Evolutionary conservation across 2,797 vertebrate genomes (phyloP).

Genomic region (Catharus ustulatus): DNA sequence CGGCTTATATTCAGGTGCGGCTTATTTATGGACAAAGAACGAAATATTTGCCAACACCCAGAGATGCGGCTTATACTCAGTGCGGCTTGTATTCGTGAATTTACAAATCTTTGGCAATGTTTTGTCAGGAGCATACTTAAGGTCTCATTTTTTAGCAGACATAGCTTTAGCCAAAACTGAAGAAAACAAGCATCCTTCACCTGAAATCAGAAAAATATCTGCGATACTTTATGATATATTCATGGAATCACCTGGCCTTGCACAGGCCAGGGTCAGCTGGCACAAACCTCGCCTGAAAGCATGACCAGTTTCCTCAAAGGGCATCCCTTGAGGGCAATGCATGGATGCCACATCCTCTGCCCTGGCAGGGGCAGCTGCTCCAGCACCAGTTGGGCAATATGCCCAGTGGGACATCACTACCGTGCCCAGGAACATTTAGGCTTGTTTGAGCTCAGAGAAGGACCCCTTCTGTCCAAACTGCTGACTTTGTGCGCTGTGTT

Average conservation of each 20-base stretch:
- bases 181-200: background rate
- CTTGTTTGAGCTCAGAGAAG: background rate
- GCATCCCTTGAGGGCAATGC: background rate
- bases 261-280: accelerated
- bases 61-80: too few relatives aligned
- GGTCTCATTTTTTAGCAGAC: background rate
- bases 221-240: background rate
- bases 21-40: too few relatives aligned
- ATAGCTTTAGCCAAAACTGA: background rate
- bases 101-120: background rate
- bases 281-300: background rate
- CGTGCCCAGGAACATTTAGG: background rate
- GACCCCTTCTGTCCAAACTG: background rate
- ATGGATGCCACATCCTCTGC: background rate
- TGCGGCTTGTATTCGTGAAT: too few relatives aligned
- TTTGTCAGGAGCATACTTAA: background rate
- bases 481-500: background rate
- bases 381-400: background rate
- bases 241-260: background rate
- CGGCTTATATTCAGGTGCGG: too few relatives aligned
- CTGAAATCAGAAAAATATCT: background rate
- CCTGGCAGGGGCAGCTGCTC: background rate
- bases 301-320: background rate
- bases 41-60: too few relatives aligned
- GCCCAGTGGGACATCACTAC: accelerated